A percentile compares a stretch with the other conserved stretches of the same genome.
phyloP scores from a whole-genome alignment of 2,113 vertebrate species.

The Empidonax alnorum region DNA sequence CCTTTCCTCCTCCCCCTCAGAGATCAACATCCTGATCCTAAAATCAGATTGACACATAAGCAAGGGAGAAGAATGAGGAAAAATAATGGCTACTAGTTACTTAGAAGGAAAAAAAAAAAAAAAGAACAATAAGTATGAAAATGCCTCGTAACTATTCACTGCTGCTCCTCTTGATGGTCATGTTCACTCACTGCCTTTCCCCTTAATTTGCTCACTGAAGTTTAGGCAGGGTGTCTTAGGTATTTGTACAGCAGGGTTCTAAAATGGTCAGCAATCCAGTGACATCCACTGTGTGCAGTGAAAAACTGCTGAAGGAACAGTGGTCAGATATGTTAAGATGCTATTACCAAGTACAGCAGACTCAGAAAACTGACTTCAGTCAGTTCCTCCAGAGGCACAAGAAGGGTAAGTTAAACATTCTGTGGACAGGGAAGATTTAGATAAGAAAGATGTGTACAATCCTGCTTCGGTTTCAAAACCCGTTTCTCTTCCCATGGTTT shows the following conservation, averaged over 20 bases:
- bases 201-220: not conserved
- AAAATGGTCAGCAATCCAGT: not conserved
- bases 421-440: conserved; percentile 3
- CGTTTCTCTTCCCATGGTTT: conserved; percentile 11
- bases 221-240: not conserved
- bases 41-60: not conserved
- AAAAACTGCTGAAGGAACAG: not conserved
- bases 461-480: conserved; percentile 21
- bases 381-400: not conserved
- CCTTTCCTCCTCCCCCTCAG: not conserved
- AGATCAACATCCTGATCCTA: not conserved
- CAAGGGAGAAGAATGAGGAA: not conserved
- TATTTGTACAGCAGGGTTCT: not conserved
- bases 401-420: not conserved
- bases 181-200: not conserved
- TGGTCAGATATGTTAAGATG: not conserved
- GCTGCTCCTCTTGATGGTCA: not conserved
- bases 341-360: not conserved
- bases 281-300: rapidly evolving
- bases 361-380: not conserved
- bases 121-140: not conserved
- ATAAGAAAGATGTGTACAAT: conserved; percentile 13
- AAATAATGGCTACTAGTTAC: not conserved
- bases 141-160: not conserved
- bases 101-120: not conserved